These are phyloP conservation scores for Lithobates pipiens DNA, from an alignment of 2,797 vertebrate species.

Conservation along the genomic window DNA sequence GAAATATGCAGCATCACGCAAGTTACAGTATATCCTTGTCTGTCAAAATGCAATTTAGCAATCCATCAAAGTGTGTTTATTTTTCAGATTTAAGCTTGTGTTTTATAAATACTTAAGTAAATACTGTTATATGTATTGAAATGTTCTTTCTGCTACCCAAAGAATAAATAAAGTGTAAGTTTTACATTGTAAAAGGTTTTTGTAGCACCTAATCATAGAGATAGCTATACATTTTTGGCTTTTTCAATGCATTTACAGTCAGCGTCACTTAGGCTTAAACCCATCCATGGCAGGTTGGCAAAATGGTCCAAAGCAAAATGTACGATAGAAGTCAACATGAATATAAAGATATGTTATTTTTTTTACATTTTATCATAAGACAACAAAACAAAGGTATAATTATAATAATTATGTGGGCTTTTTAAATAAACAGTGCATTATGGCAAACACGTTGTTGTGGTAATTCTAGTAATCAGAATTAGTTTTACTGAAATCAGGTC, in stretches of 20 bases:
- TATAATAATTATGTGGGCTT: too few species aligned
- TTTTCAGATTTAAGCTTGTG: conserved; percentile 40
- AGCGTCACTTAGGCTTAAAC: background rate
- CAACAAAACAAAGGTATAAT: too few species aligned
- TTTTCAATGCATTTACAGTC: background rate
- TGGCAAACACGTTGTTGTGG: too few species aligned
- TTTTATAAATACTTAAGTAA: conserved; percentile 60
- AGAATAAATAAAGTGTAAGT: conserved; percentile 36
- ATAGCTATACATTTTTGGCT: background rate
- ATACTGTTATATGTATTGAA: conserved; percentile 49
- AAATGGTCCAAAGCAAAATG: background rate
- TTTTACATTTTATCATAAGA: too few species aligned
- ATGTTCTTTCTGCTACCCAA: conserved; percentile 36
- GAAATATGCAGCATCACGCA: conserved; percentile 38
- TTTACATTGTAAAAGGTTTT: background rate
- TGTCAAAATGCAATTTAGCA: conserved; percentile 57
- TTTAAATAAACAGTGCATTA: too few species aligned
- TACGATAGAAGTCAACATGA: too few species aligned
- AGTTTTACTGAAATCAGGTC: too few species aligned
- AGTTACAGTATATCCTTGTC: conserved; percentile 39
- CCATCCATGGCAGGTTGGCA: background rate
- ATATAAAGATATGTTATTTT: too few species aligned
- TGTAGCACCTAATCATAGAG: background rate
- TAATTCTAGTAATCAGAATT: too few species aligned
- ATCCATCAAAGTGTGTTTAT: conserved; percentile 47